phyloP scores from a whole-genome alignment of 2,113 vertebrate species.

The Scomber colias region DNA sequence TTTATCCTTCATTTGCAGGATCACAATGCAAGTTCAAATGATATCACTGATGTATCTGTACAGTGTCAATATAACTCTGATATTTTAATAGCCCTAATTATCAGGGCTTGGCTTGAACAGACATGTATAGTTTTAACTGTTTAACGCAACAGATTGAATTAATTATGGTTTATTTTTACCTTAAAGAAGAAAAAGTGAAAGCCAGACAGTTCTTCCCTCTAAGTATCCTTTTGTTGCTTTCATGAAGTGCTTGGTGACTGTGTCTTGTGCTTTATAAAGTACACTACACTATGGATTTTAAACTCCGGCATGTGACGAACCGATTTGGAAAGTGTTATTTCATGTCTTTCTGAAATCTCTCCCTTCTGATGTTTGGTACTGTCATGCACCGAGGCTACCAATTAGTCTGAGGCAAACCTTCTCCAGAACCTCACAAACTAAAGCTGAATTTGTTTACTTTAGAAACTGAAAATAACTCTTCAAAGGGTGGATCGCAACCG shows the following conservation, averaged over 20 bases:
- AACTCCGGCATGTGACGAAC: slow-evolving; percentile 6
- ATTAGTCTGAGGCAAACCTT: slow-evolving; percentile 57
- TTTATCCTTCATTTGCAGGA: no score
- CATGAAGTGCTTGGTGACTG: neutral
- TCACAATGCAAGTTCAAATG: no score
- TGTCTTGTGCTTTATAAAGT: neutral
- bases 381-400: slow-evolving; percentile 37
- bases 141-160: no score
- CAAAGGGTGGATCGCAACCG: slow-evolving; percentile 44
- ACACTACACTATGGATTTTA: neutral
- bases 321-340: slow-evolving; percentile 14
- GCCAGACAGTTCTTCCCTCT: neutral
- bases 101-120: no score
- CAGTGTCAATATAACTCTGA: no score
- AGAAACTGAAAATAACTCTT: slow-evolving; percentile 63
- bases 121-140: no score
- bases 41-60: no score
- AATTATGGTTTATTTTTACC: neutral
- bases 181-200: neutral
- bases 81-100: no score
- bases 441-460: slow-evolving; percentile 63
- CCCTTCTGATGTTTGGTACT: slow-evolving; percentile 27
- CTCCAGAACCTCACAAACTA: slow-evolving; percentile 59
- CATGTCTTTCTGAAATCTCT: slow-evolving; percentile 11
- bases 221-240: neutral